Evolutionary conservation across 37 sponge, comb jelly and placozoan species (phyloP), one percentile per base, ranked within the genome.

Genomic region (Axinella damicornis): DNA sequence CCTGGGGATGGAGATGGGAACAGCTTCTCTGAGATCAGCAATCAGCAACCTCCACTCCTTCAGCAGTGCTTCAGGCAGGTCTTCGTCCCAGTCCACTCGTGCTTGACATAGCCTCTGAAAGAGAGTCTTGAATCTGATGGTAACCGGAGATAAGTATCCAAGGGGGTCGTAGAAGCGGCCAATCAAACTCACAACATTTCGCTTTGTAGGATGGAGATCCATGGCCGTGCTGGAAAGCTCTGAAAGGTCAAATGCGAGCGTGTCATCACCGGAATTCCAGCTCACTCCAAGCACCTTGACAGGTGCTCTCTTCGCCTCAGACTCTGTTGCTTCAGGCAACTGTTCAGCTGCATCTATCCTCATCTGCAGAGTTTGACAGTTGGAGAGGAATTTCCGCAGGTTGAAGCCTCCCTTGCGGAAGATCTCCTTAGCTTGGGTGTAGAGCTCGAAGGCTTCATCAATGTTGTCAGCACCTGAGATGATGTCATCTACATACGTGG

Each of bases 141-240:
- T 83, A 30, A 83, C 41, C n/a, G 65, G 84, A 28, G 65, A 53
- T 53, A 74, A 56, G n/a, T 74, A 83, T 62, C 84, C 76, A 28
- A 74, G 57, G 27, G 84, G 84, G 66, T 83, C 84, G 35, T 72
- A 82, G 61, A 82, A 72, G 5, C 73, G 32, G 35, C 73, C 83
- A 62, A 71, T 79, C 28, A 81, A 35, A 33, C 82, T 81, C 25
- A 81, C 60, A 20, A 81, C 33, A 28, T 71, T 81, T 37, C 82
- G 27, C 39, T 81, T 81, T 36, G 81, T 81, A 53, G 69, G 81
- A 39, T 79, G 79, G 25, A 63, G 30, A 38, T 20, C 38, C 17
- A 65, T 24, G 32, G 79, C 67, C 22, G 22, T n/a, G 32, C 14
- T 27, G 28, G 53, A 38, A 16, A 79, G 33, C 18, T 63, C 66